Conservation (phyloP, 2,888 invertebrate genomes). For the Aethes cnicana region DNA sequence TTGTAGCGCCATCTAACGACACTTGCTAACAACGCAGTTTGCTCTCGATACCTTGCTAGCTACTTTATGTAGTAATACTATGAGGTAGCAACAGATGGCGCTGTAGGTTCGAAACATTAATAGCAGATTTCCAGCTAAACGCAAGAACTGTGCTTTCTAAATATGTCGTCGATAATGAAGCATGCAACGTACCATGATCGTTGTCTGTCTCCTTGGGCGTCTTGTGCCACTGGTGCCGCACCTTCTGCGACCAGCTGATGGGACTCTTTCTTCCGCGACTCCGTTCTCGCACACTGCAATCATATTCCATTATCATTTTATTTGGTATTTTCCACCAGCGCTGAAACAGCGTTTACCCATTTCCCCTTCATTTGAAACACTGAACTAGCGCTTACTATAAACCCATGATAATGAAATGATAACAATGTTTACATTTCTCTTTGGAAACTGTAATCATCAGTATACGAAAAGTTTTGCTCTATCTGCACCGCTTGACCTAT, state of each 20-base stretch:
- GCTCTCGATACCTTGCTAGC: not conserved
- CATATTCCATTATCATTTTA: conserved; percentile 43
- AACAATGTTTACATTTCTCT: conserved; percentile 66
- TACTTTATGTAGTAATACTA: not conserved
- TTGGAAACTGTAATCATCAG: conserved; percentile 50
- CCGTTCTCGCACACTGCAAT: conserved; percentile 79
- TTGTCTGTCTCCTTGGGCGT: conserved; percentile 66
- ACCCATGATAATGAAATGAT: conserved; percentile 61
- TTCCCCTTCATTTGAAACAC: conserved; percentile 41
- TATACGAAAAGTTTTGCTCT: conserved; percentile 24
- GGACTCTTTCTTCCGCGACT: conserved; percentile 79
- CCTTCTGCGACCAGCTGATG: conserved; percentile 84
- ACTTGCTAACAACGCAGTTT: not conserved
- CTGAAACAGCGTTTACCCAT: conserved; percentile 34
- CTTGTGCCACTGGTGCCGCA: conserved; percentile 84
- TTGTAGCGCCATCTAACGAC: conserved; percentile 7
- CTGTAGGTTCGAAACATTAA: conserved; percentile 30
- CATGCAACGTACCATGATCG: conserved; percentile 57
- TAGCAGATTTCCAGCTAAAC: not conserved
- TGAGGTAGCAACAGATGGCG: conserved; percentile 54
- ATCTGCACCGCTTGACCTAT: not conserved
- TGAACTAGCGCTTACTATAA: conserved; percentile 51
- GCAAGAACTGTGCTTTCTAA: not conserved
- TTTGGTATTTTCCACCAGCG: conserved; percentile 2
- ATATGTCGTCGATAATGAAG: not conserved